phyloP scores from a whole-genome alignment of 2,888 invertebrate genomes.

The Sarcophaga variegata region DNA sequence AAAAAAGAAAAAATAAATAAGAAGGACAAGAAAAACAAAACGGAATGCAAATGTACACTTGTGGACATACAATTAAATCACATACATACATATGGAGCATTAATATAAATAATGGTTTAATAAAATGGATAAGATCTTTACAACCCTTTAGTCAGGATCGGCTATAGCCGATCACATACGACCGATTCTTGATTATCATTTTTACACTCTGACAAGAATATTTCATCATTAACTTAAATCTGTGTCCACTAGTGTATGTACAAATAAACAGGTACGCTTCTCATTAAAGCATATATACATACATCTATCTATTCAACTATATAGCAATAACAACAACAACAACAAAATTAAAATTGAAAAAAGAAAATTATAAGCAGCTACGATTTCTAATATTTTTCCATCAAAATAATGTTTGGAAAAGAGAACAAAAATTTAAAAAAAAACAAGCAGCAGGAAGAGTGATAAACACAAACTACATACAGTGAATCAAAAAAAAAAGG shows the following conservation, averaged over 20 bases:
- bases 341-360: not conserved
- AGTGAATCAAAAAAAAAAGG: not conserved
- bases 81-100: too few species aligned
- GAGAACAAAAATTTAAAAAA: not conserved
- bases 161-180: too few species aligned
- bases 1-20: constrained; percentile 20
- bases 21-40: not conserved
- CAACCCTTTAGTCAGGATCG: too few species aligned
- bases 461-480: not conserved
- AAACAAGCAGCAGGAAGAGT: not conserved
- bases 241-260: too few species aligned
- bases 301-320: not conserved
- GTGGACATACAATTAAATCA: too few species aligned
- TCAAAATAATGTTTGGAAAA: not conserved
- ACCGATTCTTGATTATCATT: too few species aligned
- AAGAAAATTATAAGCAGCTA: not conserved
- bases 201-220: too few species aligned
- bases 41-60: not conserved
- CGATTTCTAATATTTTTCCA: not conserved
- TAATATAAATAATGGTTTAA: too few species aligned
- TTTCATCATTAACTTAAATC: too few species aligned
- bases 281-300: not conserved
- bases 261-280: not conserved
- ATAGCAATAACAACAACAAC: not conserved
- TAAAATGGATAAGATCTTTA: too few species aligned